Evolutionary conservation across 2,113 vertebrate genomes (phyloP).

Genomic region (Colistium nudipinnis): DNA sequence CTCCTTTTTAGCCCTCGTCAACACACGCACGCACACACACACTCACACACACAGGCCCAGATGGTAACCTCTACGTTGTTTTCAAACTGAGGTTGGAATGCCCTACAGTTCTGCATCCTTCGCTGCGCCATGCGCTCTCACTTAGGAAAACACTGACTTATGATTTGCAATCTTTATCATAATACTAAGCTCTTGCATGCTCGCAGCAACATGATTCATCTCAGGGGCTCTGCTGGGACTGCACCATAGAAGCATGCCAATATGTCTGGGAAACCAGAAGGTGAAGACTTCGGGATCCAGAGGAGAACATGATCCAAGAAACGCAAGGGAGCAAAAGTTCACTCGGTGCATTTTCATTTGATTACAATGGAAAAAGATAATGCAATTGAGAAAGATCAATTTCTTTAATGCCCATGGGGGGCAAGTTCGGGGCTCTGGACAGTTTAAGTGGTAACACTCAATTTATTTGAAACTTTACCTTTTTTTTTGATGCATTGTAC

Average conservation of each 20-base stretch:
- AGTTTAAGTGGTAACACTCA: conserved; percentile 73
- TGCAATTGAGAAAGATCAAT: conserved; percentile 73
- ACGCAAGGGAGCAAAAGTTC: conserved; percentile 78
- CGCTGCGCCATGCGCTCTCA: conserved; percentile 17
- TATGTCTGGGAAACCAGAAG: conserved; percentile 82
- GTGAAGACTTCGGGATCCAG: conserved; percentile 73
- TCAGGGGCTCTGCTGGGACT: conserved; percentile 70
- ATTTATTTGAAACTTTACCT: conserved; percentile 72
- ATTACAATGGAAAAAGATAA: conserved; percentile 76
- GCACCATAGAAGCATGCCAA: conserved; percentile 77
- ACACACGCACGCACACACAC: conserved; percentile 32
- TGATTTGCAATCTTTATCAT: conserved; percentile 81
- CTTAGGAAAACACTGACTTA: conserved; percentile 77
- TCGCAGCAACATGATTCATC: conserved; percentile 82
- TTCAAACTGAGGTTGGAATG: conserved; percentile 56
- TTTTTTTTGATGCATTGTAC: conserved; percentile 42
- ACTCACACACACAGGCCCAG: conserved; percentile 11
- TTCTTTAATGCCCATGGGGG: conserved; percentile 68
- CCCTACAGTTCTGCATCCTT: conserved; percentile 45
- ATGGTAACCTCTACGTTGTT: conserved; percentile 55
- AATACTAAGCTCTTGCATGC: conserved; percentile 73
- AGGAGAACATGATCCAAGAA: conserved; percentile 72
- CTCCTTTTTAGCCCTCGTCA: conserved; percentile 59
- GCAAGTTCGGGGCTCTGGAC: conserved; percentile 67
- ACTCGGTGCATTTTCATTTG: conserved; percentile 71